A percentile compares a stretch with the other conserved stretches of the same genome.
These are phyloP conservation scores for Lytechinus variegatus DNA, from an alignment of 35 echinoderm and acorn worm species.

Conservation along the genomic window DNA sequence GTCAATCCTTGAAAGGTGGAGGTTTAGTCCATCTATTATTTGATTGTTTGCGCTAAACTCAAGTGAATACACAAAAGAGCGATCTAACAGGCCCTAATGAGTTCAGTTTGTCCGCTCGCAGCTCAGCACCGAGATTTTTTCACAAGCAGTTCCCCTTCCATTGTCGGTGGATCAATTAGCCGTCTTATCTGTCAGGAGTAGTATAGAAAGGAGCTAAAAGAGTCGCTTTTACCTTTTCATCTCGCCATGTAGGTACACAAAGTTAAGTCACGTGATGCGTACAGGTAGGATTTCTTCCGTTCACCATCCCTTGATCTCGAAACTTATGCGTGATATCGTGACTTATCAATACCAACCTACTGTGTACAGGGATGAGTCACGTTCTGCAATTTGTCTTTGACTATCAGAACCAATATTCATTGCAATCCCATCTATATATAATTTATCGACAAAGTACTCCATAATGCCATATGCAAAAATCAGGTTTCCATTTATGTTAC, in stretches of 20 bases:
- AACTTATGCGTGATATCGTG: background rate
- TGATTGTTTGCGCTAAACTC: slow-evolving; percentile 12
- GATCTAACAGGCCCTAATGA: slow-evolving; percentile 32
- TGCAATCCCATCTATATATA: background rate
- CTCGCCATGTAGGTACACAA: background rate
- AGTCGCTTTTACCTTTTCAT: background rate
- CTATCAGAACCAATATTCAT: background rate
- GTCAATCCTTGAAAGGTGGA: background rate
- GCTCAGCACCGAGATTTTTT: background rate
- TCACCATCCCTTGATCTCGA: background rate
- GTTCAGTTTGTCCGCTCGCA: background rate
- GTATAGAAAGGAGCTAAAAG: background rate
- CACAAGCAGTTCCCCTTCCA: background rate
- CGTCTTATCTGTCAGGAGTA: background rate
- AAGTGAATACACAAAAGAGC: background rate
- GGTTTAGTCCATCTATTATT: background rate
- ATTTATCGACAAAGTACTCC: background rate
- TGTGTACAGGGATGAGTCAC: background rate
- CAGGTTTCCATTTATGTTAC: background rate
- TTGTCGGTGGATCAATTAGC: background rate
- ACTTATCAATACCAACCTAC: background rate
- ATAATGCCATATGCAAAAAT: background rate
- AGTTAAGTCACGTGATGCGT: background rate
- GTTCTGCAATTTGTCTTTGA: background rate
- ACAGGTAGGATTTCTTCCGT: background rate